Conservation (phyloP, 2,888 invertebrate species). For the Coleophora deauratella region DNA sequence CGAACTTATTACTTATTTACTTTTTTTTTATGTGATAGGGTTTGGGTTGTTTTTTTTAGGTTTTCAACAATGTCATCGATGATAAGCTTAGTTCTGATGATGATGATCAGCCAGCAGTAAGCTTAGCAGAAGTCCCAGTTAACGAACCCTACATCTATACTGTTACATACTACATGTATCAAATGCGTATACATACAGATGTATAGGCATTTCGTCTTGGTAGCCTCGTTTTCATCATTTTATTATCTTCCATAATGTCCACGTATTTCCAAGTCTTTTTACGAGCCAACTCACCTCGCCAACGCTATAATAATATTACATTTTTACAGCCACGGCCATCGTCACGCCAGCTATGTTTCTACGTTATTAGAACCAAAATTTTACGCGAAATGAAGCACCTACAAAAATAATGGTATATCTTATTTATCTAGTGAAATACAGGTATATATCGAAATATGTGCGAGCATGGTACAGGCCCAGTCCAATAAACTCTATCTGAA, state of each 20-base stretch:
- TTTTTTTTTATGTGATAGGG: too few relatives aligned
- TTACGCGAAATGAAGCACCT: constrained; percentile 13
- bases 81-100: too few relatives aligned
- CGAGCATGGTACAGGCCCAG: neutral
- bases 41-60: too few relatives aligned
- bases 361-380: constrained; percentile 37
- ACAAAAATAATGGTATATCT: neutral
- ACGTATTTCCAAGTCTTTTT: constrained; percentile 35
- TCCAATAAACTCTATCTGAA: neutral
- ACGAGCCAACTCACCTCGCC: constrained; percentile 36
- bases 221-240: neutral
- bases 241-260: constrained; percentile 24
- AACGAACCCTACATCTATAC: too few relatives aligned
- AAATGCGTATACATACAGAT: neutral
- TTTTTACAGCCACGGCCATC: constrained; percentile 43
- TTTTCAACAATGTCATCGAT: too few relatives aligned
- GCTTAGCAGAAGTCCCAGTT: too few relatives aligned
- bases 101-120: too few relatives aligned
- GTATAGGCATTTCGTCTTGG: neutral
- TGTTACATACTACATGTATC: too few relatives aligned
- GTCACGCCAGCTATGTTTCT: constrained; percentile 34
- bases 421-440: neutral
- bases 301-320: constrained; percentile 27
- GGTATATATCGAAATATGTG: neutral
- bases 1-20: too few relatives aligned